Conservation (phyloP, 2,888 invertebrate genomes). For the Cynaeus angustus region DNA sequence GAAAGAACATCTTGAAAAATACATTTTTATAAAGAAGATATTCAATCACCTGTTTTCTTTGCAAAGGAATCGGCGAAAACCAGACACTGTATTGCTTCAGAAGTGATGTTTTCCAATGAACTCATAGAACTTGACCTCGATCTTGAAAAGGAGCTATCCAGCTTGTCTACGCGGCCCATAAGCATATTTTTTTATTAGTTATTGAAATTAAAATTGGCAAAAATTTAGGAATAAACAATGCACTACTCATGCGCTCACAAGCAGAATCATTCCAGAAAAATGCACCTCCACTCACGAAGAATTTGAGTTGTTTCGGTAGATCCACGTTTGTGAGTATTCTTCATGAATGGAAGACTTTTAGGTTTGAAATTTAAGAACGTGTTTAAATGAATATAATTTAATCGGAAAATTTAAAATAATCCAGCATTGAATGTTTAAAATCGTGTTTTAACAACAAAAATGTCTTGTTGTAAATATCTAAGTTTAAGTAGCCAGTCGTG, state of each 20-base stretch:
- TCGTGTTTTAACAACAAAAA: conserved; percentile 24
- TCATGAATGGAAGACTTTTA: conserved; percentile 32
- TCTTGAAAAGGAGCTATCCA: conserved; percentile 96
- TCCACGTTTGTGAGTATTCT: conserved; percentile 18
- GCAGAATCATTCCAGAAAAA: conserved; percentile 52
- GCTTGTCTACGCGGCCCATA: conserved; percentile 92
- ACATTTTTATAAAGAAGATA: conserved; percentile 7
- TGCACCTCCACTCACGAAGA: conserved; percentile 37
- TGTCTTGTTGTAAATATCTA: conserved; percentile 25
- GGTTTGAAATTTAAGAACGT: conserved; percentile 20
- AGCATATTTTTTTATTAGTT: conserved; percentile 66
- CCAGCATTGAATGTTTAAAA: conserved; percentile 25
- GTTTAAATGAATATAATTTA: conserved; percentile 49
- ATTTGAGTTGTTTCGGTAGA: not conserved
- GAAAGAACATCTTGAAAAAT: conserved; percentile 49
- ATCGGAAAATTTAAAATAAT: conserved; percentile 41
- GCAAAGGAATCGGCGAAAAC: conserved; percentile 97
- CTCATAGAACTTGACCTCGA: conserved; percentile 98
- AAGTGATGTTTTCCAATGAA: conserved; percentile 96
- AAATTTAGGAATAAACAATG: conserved; percentile 45
- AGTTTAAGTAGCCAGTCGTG: not conserved
- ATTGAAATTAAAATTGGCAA: conserved; percentile 20
- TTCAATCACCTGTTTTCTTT: conserved; percentile 89
- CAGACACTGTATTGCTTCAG: conserved; percentile 96
- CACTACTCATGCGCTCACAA: conserved; percentile 64